phyloP scores from a whole-genome alignment of 2,797 vertebrate species.

The Oreortyx pictus region DNA sequence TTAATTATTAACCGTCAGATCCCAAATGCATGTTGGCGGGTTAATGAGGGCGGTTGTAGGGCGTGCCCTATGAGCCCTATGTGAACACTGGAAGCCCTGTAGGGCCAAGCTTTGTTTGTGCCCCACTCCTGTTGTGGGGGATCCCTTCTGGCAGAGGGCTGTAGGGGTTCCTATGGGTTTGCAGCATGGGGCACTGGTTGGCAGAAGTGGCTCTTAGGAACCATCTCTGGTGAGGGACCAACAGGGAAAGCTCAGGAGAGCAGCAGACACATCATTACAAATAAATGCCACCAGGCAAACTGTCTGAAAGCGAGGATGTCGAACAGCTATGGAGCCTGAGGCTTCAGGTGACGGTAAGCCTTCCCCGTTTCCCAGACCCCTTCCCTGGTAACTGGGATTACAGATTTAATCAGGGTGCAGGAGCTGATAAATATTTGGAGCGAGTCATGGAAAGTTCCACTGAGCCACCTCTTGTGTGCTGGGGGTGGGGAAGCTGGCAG shows the following conservation, averaged over 20 bases:
- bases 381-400: constrained; percentile 5
- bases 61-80: accelerated
- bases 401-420: constrained; percentile 74
- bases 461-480: constrained; percentile 27
- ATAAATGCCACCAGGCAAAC: background rate
- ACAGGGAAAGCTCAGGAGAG: background rate
- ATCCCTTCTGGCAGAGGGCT: accelerated
- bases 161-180: background rate
- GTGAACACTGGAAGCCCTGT: background rate
- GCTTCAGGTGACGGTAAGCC: background rate
- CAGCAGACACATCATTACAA: background rate
- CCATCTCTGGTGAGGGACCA: accelerated
- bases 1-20: constrained; percentile 8
- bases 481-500: constrained; percentile 9
- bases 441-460: constrained; percentile 76
- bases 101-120: background rate
- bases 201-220: background rate
- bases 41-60: accelerated
- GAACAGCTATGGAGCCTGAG: background rate
- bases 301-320: accelerated
- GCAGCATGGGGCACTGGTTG: no score
- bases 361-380: background rate
- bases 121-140: background rate
- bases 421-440: constrained; percentile 73
- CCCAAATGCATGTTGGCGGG: accelerated